These are phyloP conservation scores for Drosophila kepulauana DNA, from an alignment of 1,140 invertebrate species.

Conservation along the genomic window DNA sequence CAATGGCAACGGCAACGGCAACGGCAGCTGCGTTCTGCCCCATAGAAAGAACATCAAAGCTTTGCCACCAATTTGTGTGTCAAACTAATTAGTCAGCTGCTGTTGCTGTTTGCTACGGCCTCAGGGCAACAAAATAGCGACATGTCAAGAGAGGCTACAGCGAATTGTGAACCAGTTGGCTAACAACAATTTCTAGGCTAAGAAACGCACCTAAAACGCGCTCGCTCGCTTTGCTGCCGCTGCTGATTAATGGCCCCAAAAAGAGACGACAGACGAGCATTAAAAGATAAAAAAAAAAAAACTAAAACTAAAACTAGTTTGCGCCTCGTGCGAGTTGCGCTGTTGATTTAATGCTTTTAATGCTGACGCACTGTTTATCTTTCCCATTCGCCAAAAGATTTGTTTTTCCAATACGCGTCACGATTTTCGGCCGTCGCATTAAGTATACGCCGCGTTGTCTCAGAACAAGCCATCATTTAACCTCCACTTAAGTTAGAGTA, in stretches of 20 bases:
- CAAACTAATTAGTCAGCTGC: constrained; percentile 51
- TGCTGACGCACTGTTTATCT: constrained; percentile 56
- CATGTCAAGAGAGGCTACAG: constrained; percentile 46
- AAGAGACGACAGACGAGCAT: constrained; percentile 29
- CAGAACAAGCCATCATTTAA: not conserved
- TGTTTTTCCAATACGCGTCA: constrained; percentile 69
- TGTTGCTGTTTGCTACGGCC: not conserved
- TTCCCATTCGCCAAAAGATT: constrained; percentile 45
- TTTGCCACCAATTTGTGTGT: constrained; percentile 45
- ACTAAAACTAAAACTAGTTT: constrained; percentile 44
- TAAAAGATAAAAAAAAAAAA: constrained; percentile 23
- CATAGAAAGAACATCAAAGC: constrained; percentile 14
- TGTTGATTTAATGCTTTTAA: constrained; percentile 29
- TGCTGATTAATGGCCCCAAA: constrained; percentile 56
- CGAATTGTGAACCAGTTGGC: constrained; percentile 51
- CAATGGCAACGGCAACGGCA: constrained; percentile 14
- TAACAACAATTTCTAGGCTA: constrained; percentile 30
- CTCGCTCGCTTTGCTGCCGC: not conserved
- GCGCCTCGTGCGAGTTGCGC: constrained; percentile 11
- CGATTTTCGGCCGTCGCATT: constrained; percentile 51
- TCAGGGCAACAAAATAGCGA: constrained; percentile 9
- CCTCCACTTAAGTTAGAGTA: too few relatives aligned
- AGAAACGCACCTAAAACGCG: constrained; percentile 52
- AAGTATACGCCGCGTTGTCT: constrained; percentile 48
- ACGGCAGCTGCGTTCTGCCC: constrained; percentile 16